These are phyloP conservation scores for Drosophila affinis DNA, from an alignment of 2,888 invertebrate genomes.

Conservation along the genomic window DNA sequence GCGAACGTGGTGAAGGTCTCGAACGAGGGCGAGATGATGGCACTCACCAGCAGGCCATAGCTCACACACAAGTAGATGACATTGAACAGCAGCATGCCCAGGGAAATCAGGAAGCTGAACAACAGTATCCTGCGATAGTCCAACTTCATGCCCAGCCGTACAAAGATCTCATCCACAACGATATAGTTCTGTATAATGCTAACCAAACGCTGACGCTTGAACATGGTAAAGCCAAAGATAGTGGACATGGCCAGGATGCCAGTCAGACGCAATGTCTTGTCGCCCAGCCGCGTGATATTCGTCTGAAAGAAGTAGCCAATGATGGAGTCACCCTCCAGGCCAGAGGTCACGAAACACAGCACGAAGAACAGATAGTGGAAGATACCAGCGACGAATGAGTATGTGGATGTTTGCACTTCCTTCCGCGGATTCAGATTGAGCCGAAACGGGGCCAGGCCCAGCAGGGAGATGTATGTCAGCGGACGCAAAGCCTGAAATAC, in stretches of 20 bases:
- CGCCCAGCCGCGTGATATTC: constrained; percentile 81
- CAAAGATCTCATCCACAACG: constrained; percentile 79
- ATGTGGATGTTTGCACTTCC: constrained; percentile 78
- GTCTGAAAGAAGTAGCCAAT: constrained; percentile 83
- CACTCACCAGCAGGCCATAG: constrained; percentile 76
- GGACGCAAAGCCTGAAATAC: constrained; percentile 82
- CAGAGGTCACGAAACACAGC: constrained; percentile 74
- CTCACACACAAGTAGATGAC: constrained; percentile 80
- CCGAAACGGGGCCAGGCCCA: constrained; percentile 81
- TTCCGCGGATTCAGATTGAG: constrained; percentile 75
- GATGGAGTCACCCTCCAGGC: constrained; percentile 79
- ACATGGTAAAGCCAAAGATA: constrained; percentile 80
- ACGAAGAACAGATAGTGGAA: constrained; percentile 79
- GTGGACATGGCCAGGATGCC: constrained; percentile 81
- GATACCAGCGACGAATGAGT: constrained; percentile 75
- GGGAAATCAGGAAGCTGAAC: constrained; percentile 75
- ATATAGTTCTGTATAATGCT: constrained; percentile 77
- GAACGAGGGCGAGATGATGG: constrained; percentile 80
- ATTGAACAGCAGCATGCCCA: constrained; percentile 79
- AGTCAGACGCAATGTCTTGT: constrained; percentile 77
- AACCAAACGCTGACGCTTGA: constrained; percentile 69
- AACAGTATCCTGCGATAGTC: constrained; percentile 78
- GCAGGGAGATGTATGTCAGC: constrained; percentile 77
- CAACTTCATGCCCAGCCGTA: constrained; percentile 77
- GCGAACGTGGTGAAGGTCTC: constrained; percentile 81